Percentiles rank a stretch among this genome's conserved stretches.
phyloP scores from a whole-genome alignment of 2,113 vertebrate genomes.

The Phrynosoma platyrhinos region DNA sequence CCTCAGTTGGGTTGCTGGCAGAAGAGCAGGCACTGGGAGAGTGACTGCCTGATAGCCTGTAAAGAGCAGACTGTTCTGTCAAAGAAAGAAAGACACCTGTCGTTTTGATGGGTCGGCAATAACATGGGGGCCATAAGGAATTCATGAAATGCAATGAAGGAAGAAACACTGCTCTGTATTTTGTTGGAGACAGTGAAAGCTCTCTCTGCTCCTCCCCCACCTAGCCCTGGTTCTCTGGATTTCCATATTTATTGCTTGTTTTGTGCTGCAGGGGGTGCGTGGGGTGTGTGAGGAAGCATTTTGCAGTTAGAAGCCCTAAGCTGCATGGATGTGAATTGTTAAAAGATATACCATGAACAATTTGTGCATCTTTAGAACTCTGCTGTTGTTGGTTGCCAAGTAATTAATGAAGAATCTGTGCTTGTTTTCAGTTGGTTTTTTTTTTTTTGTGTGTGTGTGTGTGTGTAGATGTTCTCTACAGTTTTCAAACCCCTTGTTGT shows the following conservation, averaged over 20 bases:
- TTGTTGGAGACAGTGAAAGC: constrained; percentile 43
- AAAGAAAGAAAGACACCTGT: constrained; percentile 37
- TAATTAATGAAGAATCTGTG: constrained; percentile 34
- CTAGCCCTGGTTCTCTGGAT: constrained; percentile 56
- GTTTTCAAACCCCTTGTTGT: background rate
- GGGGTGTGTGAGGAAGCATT: constrained; percentile 6
- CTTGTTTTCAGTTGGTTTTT: background rate
- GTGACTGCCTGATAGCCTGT: constrained; percentile 5
- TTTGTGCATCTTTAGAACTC: constrained; percentile 15
- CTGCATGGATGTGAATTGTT: constrained; percentile 13
- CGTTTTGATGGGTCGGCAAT: background rate
- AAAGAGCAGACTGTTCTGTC: constrained; percentile 37
- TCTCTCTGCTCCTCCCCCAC: constrained; percentile 31
- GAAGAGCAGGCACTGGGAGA: constrained; percentile 1
- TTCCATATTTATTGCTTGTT: constrained; percentile 79
- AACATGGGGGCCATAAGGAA: background rate
- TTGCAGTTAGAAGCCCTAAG: constrained; percentile 61
- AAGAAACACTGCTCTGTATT: constrained; percentile 31
- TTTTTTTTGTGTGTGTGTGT: background rate
- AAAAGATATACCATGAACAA: background rate
- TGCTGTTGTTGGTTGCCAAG: background rate
- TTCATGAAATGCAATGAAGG: background rate
- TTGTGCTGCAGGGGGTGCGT: constrained; percentile 12
- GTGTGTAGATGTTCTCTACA: background rate
- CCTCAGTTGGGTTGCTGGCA: constrained; percentile 28